Percentiles rank a stretch among this genome's conserved stretches.
phyloP scores from a whole-genome alignment of 2,888 invertebrate genomes.

The Drosophila heteroneura region DNA sequence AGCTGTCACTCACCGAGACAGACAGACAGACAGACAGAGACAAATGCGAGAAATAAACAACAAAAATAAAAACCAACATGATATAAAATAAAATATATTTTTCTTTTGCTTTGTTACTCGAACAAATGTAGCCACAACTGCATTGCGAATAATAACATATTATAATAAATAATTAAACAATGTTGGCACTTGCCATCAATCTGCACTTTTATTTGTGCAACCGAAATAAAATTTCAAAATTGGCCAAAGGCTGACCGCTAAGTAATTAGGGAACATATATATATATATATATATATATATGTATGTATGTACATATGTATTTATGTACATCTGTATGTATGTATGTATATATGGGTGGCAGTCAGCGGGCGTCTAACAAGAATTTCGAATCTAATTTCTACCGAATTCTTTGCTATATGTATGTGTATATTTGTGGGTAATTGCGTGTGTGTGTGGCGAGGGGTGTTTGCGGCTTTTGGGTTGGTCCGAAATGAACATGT shows the following conservation, averaged over 20 bases:
- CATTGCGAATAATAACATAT: conserved; percentile 1
- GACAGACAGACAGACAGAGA: conserved; percentile 4
- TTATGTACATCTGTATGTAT: not conserved
- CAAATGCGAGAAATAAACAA: not conserved
- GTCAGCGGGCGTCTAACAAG: not conserved
- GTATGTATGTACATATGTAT: not conserved
- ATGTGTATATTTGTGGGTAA: conserved; percentile 16
- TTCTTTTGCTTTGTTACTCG: not conserved
- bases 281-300: not conserved
- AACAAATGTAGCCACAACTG: not conserved
- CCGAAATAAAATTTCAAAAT: not conserved
- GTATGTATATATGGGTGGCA: not conserved
- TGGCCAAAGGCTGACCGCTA: not conserved
- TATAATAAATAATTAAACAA: conserved; percentile 34
- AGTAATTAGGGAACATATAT: not conserved
- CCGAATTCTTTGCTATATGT: conserved; percentile 38
- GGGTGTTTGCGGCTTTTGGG: conserved; percentile 7
- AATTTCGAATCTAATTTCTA: conserved; percentile 42
- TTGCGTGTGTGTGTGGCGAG: conserved; percentile 1
- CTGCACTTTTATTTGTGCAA: not conserved
- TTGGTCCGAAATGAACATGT: conserved; percentile 61
- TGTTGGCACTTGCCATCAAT: not conserved
- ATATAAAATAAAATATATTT: not conserved
- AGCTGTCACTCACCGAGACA: conserved; percentile 60
- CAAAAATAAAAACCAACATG: not conserved